Conservation (phyloP, 2,113 vertebrate genomes). For the Cepphus grylle region DNA sequence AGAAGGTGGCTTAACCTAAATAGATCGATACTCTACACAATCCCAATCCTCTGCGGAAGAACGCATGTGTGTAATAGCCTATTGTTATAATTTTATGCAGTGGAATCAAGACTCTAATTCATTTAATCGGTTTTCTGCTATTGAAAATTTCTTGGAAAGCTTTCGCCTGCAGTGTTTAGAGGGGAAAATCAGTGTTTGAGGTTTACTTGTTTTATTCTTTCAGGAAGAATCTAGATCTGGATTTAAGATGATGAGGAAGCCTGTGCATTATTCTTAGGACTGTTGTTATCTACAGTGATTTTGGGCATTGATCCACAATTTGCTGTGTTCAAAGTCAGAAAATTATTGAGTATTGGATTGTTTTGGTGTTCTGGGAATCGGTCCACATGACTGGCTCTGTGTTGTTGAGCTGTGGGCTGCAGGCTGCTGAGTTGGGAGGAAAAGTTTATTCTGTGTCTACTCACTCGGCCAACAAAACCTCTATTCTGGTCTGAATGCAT, state of each 20-base stretch:
- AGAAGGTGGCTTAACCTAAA: neutral
- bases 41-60: neutral
- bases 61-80: neutral
- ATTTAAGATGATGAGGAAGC: neutral
- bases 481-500: neutral
- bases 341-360: neutral
- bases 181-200: neutral
- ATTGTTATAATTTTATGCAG: neutral
- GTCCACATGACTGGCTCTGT: neutral
- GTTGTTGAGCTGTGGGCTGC: neutral
- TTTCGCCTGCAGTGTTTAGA: neutral
- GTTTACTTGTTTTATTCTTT: neutral
- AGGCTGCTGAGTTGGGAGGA: neutral
- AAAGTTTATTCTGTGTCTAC: neutral
- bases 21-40: neutral
- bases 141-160: neutral
- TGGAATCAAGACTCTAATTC: neutral
- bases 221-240: neutral
- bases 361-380: neutral
- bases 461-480: neutral
- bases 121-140: neutral
- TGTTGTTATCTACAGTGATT: neutral
- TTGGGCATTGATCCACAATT: neutral
- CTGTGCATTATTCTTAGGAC: neutral
- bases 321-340: neutral